Percentiles rank a stretch among this genome's conserved stretches.
phyloP scores from a whole-genome alignment of 2,888 invertebrate species.

The Caenorhabditis wallacei region DNA sequence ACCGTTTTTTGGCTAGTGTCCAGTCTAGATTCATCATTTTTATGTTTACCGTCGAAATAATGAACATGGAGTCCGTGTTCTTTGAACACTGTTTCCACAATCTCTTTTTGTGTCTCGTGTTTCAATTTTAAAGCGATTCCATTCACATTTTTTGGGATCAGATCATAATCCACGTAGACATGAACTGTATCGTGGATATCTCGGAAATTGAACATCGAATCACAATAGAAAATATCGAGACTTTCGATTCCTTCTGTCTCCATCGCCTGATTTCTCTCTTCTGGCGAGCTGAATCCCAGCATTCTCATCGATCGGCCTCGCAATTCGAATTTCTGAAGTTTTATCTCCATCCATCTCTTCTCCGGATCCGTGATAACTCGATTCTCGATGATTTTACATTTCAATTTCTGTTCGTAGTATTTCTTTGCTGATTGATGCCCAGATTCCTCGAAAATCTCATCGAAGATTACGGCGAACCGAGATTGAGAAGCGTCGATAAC shows the following conservation, averaged over 20 bases:
- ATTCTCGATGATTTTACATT: not conserved
- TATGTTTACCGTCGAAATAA: not conserved
- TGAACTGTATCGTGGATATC: not conserved
- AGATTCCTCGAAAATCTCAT: not conserved
- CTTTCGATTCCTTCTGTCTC: not conserved
- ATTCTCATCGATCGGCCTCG: not conserved
- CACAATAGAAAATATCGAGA: constrained; percentile 1
- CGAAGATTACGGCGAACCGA: not conserved
- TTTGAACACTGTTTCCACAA: not conserved
- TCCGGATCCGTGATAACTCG: not conserved
- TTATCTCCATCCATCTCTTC: not conserved
- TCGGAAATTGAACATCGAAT: not conserved
- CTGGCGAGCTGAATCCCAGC: not conserved
- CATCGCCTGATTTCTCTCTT: not conserved
- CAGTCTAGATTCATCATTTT: too few relatives aligned
- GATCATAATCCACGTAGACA: not conserved
- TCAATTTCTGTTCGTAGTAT: not conserved
- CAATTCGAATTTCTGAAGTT: not conserved
- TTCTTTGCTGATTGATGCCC: not conserved
- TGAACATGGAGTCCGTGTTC: not conserved
- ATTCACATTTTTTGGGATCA: not conserved
- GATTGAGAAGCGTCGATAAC: not conserved
- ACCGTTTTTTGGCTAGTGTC: too few relatives aligned
- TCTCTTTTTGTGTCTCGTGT: not conserved
- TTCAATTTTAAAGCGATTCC: not conserved